phyloP scores from a whole-genome alignment of 2,113 vertebrate genomes.

The Spermophilus dauricus region DNA sequence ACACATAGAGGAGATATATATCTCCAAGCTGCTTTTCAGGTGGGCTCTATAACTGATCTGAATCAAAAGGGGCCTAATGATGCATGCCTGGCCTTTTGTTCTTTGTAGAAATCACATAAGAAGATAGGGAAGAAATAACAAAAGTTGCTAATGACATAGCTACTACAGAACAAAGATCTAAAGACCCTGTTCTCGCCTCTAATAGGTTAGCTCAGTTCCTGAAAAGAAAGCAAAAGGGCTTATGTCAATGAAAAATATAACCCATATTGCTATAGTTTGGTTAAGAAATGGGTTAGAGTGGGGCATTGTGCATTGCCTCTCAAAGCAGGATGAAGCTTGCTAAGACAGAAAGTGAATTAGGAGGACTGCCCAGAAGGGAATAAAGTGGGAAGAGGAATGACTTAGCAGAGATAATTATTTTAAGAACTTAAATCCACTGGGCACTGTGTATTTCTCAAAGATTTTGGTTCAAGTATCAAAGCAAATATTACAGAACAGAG shows the following conservation, averaged over 20 bases:
- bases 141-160: constrained; percentile 64
- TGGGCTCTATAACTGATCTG: not conserved
- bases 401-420: constrained; percentile 32
- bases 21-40: constrained; percentile 37
- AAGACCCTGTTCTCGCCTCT: constrained; percentile 32
- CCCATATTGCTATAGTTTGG: not conserved
- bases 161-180: constrained; percentile 27
- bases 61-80: constrained; percentile 52
- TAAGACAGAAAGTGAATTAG: constrained; percentile 36
- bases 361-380: not conserved
- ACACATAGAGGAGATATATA: constrained; percentile 34
- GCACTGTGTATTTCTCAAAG: constrained; percentile 34
- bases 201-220: not conserved
- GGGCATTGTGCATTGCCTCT: not conserved
- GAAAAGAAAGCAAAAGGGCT: constrained; percentile 29
- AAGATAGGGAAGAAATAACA: constrained; percentile 64
- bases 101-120: not conserved
- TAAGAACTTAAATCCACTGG: constrained; percentile 16
- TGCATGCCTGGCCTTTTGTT: constrained; percentile 37
- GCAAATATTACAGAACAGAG: not conserved
- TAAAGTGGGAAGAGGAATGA: not conserved
- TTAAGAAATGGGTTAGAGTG: not conserved
- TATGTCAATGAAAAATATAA: not conserved
- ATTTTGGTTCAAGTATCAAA: constrained; percentile 11
- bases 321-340: not conserved